Conservation (phyloP, 2,888 invertebrate genomes). For the Monopis laevigella region DNA sequence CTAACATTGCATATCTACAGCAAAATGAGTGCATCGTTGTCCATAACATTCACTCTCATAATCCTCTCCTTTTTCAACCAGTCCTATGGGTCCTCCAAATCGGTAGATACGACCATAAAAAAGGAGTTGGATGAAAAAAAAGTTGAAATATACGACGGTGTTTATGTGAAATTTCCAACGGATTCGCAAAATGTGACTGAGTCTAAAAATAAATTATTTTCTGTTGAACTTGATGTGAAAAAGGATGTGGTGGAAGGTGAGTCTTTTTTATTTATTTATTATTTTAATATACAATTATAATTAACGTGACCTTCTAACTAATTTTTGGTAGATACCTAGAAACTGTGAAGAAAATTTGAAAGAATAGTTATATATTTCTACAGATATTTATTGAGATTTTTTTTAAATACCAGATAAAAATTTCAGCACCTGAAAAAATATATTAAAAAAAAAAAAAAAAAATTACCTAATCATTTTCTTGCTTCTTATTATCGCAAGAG, state of each 20-base stretch:
- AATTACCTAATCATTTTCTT: too few relatives aligned
- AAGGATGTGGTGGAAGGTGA: conserved; percentile 35
- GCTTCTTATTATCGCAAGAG: too few relatives aligned
- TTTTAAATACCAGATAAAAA: too few relatives aligned
- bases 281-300: too few relatives aligned
- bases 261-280: conserved; percentile 5
- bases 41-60: background rate
- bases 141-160: conserved; percentile 43
- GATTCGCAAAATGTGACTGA: conserved; percentile 28
- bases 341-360: too few relatives aligned
- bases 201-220: conserved; percentile 26
- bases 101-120: background rate
- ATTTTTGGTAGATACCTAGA: background rate
- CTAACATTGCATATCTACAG: conserved; percentile 16
- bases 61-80: background rate
- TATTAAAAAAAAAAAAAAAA: too few relatives aligned
- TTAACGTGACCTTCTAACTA: too few relatives aligned
- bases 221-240: conserved; percentile 40
- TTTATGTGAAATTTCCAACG: conserved; percentile 38
- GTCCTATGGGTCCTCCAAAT: background rate
- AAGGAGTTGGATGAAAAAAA: conserved; percentile 26
- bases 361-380: background rate
- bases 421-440: too few relatives aligned
- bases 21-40: conserved; percentile 1
- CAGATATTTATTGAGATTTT: too few relatives aligned